phyloP scores from a whole-genome alignment of 2,113 vertebrate species.

The Saccopteryx bilineata region DNA sequence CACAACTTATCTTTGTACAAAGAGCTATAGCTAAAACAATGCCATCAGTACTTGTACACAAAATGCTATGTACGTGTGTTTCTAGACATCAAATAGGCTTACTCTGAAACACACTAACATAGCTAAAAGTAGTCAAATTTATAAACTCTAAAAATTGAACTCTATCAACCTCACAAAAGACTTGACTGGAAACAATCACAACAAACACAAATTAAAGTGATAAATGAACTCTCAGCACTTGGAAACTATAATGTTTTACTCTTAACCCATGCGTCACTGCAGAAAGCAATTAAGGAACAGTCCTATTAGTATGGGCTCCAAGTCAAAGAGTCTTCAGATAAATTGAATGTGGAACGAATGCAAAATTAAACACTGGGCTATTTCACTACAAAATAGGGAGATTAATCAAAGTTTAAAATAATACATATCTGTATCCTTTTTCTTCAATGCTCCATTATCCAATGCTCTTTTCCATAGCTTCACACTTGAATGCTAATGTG shows the following conservation, averaged over 20 bases:
- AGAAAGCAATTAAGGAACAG: not conserved
- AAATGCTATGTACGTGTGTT: not conserved
- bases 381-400: not conserved
- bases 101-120: not conserved
- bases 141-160: slow-evolving; percentile 21
- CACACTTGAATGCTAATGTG: not conserved
- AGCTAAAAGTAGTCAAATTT: not conserved
- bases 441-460: not conserved
- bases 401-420: not conserved
- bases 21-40: not conserved
- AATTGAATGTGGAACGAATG: not conserved
- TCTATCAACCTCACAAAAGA: not conserved
- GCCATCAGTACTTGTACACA: not conserved
- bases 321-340: not conserved
- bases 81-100: not conserved
- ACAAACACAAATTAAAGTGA: not conserved
- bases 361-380: not conserved
- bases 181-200: not conserved
- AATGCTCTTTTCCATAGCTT: not conserved
- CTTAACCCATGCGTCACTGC: not conserved
- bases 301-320: not conserved
- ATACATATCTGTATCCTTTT: not conserved
- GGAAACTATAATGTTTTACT: not conserved
- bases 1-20: not conserved
- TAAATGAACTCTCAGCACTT: not conserved